phyloP scores from a whole-genome alignment of 2,797 vertebrate species.

The Rhabdomys pumilio region DNA sequence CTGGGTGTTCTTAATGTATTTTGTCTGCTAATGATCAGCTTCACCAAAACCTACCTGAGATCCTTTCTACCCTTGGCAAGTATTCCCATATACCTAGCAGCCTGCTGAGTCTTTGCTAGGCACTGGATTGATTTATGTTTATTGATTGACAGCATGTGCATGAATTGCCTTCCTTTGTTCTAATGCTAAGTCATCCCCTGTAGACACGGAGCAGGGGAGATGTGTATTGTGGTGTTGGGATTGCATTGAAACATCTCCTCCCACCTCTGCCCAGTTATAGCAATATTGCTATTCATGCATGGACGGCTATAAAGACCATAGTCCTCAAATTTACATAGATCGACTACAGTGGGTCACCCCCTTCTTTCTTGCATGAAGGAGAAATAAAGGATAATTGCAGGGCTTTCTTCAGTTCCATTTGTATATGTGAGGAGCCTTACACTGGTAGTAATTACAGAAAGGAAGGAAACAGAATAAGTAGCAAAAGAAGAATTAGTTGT shows the following conservation, averaged over 20 bases:
- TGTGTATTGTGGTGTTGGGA: not conserved
- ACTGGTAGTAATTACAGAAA: conserved; percentile 80
- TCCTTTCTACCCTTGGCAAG: conserved; percentile 23
- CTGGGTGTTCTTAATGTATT: not conserved
- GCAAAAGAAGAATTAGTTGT: conserved; percentile 85
- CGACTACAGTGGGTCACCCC: not conserved
- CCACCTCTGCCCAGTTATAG: not conserved
- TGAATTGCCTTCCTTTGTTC: conserved; percentile 46
- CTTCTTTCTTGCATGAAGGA: conserved; percentile 67
- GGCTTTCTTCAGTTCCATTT: conserved; percentile 47
- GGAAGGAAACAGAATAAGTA: conserved; percentile 84
- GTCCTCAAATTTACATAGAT: not conserved
- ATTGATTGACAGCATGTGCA: not conserved
- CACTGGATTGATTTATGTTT: not conserved
- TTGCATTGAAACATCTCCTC: not conserved
- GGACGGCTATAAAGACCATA: not conserved
- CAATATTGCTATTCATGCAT: not conserved
- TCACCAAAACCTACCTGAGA: not conserved
- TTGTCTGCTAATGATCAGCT: conserved; percentile 33
- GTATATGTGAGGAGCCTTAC: conserved; percentile 55
- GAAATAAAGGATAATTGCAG: conserved; percentile 66
- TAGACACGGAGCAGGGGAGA: not conserved
- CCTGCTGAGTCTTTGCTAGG: conserved; percentile 24
- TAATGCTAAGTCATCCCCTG: not conserved
- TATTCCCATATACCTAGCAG: not conserved